These are phyloP conservation scores for Drosophila buzzatii DNA, from an alignment of 2,888 invertebrate genomes.

Conservation along the genomic window DNA sequence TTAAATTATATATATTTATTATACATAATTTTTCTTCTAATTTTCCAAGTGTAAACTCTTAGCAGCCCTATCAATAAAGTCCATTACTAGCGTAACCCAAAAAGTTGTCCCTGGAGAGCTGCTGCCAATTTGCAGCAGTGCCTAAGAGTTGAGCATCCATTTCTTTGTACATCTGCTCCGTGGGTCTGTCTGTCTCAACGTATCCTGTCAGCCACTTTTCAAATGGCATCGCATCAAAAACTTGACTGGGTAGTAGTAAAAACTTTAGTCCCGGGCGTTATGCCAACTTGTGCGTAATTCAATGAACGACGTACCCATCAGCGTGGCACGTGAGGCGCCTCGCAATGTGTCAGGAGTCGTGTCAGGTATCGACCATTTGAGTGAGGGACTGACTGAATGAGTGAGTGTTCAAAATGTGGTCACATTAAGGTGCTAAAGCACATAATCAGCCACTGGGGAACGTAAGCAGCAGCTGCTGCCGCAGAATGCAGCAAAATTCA, in stretches of 20 bases:
- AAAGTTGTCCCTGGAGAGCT: constrained; percentile 56
- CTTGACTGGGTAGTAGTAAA: constrained; percentile 31
- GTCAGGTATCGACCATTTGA: constrained; percentile 15
- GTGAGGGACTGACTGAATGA: constrained; percentile 14
- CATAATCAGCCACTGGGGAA: constrained; percentile 31
- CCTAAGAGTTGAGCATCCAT: constrained; percentile 29
- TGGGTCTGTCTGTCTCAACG: constrained; percentile 15
- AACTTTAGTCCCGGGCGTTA: constrained; percentile 38
- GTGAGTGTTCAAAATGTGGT: constrained; percentile 46
- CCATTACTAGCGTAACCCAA: constrained; percentile 51
- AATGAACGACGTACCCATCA: constrained; percentile 70
- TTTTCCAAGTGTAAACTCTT: constrained; percentile 17
- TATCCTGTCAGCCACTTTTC: constrained; percentile 65
- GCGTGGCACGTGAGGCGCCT: constrained; percentile 68
- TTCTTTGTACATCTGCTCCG: neutral
- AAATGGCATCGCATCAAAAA: constrained; percentile 56
- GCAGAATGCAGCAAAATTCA: constrained; percentile 54
- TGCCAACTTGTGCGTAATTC: constrained; percentile 68
- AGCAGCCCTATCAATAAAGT: constrained; percentile 64
- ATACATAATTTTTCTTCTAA: too few species aligned
- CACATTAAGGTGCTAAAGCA: constrained; percentile 65
- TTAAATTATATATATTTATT: too few species aligned
- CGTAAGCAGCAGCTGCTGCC: constrained; percentile 51
- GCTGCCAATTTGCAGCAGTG: constrained; percentile 46
- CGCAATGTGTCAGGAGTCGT: constrained; percentile 15